Conservation (phyloP, 2,888 invertebrate species). For the Nephrocerus scutellatus region DNA sequence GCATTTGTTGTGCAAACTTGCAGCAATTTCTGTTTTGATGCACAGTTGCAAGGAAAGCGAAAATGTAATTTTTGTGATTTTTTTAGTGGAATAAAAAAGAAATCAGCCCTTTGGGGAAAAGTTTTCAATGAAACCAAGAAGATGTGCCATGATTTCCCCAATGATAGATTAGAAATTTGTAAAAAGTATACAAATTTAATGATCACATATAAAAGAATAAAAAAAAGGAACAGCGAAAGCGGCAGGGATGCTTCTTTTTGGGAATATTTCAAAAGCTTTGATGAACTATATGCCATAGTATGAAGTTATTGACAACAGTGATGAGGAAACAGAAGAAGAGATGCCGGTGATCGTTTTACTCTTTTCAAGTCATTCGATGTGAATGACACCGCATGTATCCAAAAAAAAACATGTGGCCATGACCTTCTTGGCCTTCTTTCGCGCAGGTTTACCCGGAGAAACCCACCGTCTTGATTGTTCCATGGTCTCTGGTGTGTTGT, state of each 20-base stretch:
- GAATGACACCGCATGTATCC: too few species aligned
- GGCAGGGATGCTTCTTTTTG: slow-evolving; percentile 1
- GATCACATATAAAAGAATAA: slow-evolving; percentile 1
- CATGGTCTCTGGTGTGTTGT: too few species aligned
- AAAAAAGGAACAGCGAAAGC: background rate
- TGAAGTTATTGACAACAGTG: background rate
- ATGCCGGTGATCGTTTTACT: too few species aligned
- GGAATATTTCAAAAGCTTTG: background rate
- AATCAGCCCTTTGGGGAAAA: background rate
- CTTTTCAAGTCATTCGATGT: too few species aligned
- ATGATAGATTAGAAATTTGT: background rate
- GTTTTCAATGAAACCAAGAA: too few species aligned
- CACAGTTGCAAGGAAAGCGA: background rate
- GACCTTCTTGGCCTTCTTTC: too few species aligned
- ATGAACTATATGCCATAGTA: background rate
- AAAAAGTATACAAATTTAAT: too few species aligned
- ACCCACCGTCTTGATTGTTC: too few species aligned
- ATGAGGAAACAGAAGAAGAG: background rate
- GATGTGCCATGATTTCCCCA: too few species aligned
- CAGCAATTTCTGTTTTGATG: background rate
- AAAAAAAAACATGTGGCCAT: too few species aligned
- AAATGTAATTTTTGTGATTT: background rate
- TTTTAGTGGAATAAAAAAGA: background rate
- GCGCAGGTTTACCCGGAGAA: too few species aligned
- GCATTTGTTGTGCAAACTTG: background rate